These are phyloP conservation scores for Eutrigla gurnardus DNA, from an alignment of 2,797 vertebrate genomes.

Conservation along the genomic window DNA sequence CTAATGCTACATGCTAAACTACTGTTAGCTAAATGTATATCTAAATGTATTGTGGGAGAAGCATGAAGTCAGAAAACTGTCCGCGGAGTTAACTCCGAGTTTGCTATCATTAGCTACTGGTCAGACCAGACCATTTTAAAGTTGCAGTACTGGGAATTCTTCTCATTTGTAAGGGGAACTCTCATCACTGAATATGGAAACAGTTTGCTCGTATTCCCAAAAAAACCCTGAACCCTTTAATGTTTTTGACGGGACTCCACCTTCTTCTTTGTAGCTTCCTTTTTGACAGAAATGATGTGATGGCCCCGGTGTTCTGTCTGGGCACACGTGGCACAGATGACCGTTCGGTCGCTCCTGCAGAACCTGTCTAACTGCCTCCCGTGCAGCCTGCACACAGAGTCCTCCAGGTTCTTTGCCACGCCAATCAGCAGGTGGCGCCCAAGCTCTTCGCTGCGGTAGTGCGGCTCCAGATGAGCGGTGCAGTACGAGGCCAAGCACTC, in stretches of 20 bases:
- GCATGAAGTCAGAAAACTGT: not conserved
- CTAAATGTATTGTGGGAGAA: not conserved
- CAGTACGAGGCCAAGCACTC: conserved; percentile 75
- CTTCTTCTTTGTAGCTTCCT: conserved; percentile 67
- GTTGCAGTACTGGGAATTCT: not conserved
- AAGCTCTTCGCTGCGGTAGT: conserved; percentile 57
- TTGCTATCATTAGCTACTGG: not conserved
- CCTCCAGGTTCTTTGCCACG: conserved; percentile 64
- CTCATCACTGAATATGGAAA: too few relatives aligned
- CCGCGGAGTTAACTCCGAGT: not conserved
- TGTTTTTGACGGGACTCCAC: conserved; percentile 27
- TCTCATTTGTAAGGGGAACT: not conserved
- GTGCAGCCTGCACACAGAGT: conserved; percentile 65
- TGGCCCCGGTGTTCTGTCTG: conserved; percentile 75
- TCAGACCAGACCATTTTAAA: not conserved
- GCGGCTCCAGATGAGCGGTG: conserved; percentile 59
- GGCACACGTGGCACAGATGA: conserved; percentile 70
- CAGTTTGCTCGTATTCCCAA: not conserved
- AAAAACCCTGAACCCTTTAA: not conserved
- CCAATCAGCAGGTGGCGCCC: conserved; percentile 67
- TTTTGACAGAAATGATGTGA: conserved; percentile 50
- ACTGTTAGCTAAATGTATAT: not conserved
- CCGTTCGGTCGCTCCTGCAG: conserved; percentile 61
- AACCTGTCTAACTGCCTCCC: conserved; percentile 61
- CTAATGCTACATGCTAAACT: not conserved